Base-by-base conservation (phyloP, 2,113 vertebrate species). In the Myiopsitta monachus region DNA sequence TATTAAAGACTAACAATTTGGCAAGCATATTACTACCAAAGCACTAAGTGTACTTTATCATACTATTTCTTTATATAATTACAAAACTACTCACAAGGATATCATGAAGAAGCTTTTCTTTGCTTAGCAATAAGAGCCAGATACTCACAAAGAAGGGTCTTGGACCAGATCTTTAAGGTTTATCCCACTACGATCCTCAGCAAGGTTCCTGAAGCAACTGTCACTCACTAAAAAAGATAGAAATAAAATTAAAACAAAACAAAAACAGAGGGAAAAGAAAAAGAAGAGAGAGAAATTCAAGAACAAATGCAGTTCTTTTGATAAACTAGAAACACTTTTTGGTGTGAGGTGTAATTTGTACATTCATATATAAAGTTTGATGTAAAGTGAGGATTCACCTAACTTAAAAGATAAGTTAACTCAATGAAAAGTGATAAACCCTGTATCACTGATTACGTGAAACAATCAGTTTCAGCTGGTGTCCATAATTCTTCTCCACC, bases 161-260 rank as follows among this genome's bases (percentile, higher is more conserved):
- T 99, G 99, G 94, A 99, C 98, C 81, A 99, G 98, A 97, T 99
- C 99, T 99, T 99, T 99, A 97, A 99, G 99, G 98, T 99, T 99
- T 98, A 99, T 98, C 75, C 99, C 99, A 97, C 99, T 99, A 97
- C 99, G 99, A 97, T 99, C 99, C 98, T 99, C 99, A 62, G 99
- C 99, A 92, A 99, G 99, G 98, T 99, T 99, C 96, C 99, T 98
- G 98, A 99, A 99, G 98, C 99, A 99, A 98, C 99, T 99, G 98
- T 99, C 99, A 95, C 99, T 99, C 98, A 99, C 99, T 99, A 98
- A 88, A 97, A 92, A 95, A 95, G 84, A 96, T 21, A 96, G 70
- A 91, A 52, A 73, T 63, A 95, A 88, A 92, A 91, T 94, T 87
- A 82, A 95, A 97, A 78, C 59, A 92, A 94, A 96, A 79, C n/a